Conservation (phyloP, 2,113 vertebrate genomes). For the Dasyurus viverrinus region DNA sequence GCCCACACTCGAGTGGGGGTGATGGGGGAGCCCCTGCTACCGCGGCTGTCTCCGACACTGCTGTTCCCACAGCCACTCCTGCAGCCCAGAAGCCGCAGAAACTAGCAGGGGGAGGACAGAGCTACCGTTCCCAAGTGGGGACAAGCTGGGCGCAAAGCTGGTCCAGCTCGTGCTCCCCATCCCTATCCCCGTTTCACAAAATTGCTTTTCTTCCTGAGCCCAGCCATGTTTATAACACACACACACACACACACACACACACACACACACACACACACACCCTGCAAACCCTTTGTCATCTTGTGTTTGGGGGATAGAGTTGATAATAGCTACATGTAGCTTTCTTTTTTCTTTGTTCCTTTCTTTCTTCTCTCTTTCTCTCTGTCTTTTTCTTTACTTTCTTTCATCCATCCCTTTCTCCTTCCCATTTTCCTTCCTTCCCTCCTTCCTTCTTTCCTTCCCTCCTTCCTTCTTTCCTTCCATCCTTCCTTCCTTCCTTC, state of each 20-base stretch:
- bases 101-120: neutral
- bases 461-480: neutral
- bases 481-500: too few relatives aligned
- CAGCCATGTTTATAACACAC: neutral
- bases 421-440: too few relatives aligned
- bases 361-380: neutral
- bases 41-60: neutral
- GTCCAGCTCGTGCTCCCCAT: neutral
- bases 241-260: neutral
- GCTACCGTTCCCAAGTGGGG: neutral
- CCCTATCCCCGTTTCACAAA: neutral
- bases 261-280: too few relatives aligned
- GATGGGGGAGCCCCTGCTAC: neutral
- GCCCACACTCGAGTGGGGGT: neutral
- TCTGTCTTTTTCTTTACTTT: neutral
- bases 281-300: neutral
- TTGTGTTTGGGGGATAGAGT: neutral
- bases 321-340: neutral
- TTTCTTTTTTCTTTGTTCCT: neutral
- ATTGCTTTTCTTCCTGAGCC: neutral
- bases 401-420: too few relatives aligned
- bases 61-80: neutral
- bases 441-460: accelerated
- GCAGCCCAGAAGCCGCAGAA: neutral
- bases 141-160: neutral